Percentiles rank a stretch among this genome's conserved stretches.
Conservation (phyloP, 1,140 invertebrate genomes). For the Episyrphus balteatus region DNA sequence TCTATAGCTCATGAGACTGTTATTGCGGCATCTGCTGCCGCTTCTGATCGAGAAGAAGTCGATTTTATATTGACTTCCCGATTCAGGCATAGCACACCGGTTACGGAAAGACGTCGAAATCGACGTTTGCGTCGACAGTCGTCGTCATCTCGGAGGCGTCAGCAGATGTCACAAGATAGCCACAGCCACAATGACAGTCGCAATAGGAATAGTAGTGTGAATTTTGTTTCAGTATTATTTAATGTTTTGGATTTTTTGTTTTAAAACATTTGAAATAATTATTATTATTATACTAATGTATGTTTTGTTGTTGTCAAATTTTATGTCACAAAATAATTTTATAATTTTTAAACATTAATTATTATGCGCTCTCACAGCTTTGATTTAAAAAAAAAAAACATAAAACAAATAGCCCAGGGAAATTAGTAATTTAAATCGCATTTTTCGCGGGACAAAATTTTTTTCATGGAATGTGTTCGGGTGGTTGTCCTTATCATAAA, state of each 20-base stretch:
- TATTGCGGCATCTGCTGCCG: neutral
- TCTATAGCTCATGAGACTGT: neutral
- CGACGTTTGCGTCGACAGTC: constrained; percentile 12
- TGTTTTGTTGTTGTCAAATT: too few species aligned
- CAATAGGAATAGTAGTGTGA: constrained; percentile 14
- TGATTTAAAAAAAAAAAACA: too few species aligned
- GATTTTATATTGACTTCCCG: constrained; percentile 6
- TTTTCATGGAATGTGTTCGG: too few species aligned
- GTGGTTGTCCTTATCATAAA: too few species aligned
- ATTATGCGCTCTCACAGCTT: too few species aligned
- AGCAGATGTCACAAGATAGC: constrained; percentile 1
- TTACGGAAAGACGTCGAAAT: constrained; percentile 7
- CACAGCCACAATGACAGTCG: constrained; percentile 9
- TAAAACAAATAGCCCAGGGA: too few species aligned
- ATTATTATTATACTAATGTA: neutral
- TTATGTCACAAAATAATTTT: too few species aligned
- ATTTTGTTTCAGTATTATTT: constrained; percentile 30
- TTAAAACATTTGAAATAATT: constrained; percentile 8
- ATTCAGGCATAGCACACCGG: constrained; percentile 21
- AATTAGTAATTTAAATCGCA: too few species aligned
- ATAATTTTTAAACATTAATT: too few species aligned
- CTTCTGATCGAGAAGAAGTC: constrained; percentile 5
- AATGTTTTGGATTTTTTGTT: constrained; percentile 34
- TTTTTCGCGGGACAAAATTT: too few species aligned
- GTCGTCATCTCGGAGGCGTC: constrained; percentile 7